phyloP scores from a whole-genome alignment of 2,113 vertebrate species.

The Tupaia tana region DNA sequence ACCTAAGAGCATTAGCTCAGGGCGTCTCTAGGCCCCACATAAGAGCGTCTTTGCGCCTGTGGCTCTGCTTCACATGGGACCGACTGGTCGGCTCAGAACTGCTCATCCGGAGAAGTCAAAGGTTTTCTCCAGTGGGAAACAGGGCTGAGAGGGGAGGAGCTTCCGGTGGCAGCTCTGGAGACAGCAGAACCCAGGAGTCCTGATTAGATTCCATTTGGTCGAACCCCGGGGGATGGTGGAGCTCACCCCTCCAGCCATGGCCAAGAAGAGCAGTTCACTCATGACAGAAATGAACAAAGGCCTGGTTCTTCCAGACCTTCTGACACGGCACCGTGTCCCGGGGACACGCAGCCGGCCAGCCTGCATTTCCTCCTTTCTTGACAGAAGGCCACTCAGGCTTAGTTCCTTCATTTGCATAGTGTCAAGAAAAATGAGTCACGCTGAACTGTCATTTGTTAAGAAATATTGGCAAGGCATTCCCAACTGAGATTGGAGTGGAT shows the following conservation, averaged over 20 bases:
- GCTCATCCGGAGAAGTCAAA: not conserved
- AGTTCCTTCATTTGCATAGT: constrained; percentile 72
- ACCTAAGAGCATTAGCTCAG: not conserved
- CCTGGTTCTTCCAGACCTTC: constrained; percentile 63
- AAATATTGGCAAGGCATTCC: constrained; percentile 63
- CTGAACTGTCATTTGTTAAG: constrained; percentile 65
- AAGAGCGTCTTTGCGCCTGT: not conserved
- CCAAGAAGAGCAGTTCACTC: not conserved
- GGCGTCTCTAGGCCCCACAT: not conserved
- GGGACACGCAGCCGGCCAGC: constrained; percentile 51
- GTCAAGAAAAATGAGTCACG: constrained; percentile 74
- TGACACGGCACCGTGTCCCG: constrained; percentile 41
- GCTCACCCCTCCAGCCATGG: not conserved
- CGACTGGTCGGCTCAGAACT: not conserved
- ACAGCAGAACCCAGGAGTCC: not conserved
- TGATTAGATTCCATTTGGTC: not conserved
- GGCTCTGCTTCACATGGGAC: not conserved
- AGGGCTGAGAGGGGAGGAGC: not conserved
- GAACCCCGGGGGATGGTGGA: not conserved
- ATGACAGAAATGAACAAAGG: constrained; percentile 61
- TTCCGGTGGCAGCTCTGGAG: not conserved
- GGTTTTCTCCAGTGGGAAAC: not conserved
- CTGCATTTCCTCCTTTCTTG: constrained; percentile 73
- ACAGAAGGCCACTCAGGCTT: constrained; percentile 77
- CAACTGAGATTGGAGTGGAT: not conserved